phyloP scores from a whole-genome alignment of 35 echinoderm and acorn worm genomes.

The Eucidaris tribuloides region DNA sequence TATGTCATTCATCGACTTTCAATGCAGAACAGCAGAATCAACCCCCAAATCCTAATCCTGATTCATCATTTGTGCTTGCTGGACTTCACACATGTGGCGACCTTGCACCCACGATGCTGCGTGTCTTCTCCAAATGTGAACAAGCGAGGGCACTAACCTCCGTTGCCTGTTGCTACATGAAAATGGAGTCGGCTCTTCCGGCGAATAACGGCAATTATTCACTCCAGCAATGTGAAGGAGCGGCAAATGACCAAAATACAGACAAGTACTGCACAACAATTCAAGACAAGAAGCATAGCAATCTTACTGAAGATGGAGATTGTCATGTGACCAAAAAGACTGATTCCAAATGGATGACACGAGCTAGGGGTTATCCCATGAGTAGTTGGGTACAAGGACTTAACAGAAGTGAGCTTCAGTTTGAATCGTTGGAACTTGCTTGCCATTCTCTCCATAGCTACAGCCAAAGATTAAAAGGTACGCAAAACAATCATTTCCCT shows the following conservation, averaged over 20 bases:
- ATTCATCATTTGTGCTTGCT: slow-evolving; percentile 48
- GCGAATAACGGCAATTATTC: too few species aligned
- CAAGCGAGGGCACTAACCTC: slow-evolving; percentile 51
- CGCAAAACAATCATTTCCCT: too few species aligned
- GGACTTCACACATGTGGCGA: slow-evolving; percentile 89
- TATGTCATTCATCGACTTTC: too few species aligned
- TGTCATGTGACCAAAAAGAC: neutral
- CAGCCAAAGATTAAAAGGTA: slow-evolving; percentile 69
- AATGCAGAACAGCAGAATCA: too few species aligned
- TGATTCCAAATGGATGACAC: neutral
- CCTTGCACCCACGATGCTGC: slow-evolving; percentile 76
- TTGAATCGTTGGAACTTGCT: slow-evolving; percentile 76
- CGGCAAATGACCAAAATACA: neutral
- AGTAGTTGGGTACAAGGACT: slow-evolving; percentile 50
- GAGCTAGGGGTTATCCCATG: slow-evolving; percentile 72
- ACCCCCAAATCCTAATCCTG: too few species aligned
- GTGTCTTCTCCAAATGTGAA: slow-evolving; percentile 64
- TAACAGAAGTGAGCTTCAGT: slow-evolving; percentile 17
- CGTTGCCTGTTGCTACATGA: slow-evolving; percentile 86
- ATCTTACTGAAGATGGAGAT: too few species aligned
- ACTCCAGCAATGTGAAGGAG: too few species aligned
- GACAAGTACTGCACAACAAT: too few species aligned
- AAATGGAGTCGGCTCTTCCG: slow-evolving; percentile 50
- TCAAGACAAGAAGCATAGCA: too few species aligned
- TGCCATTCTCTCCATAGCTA: slow-evolving; percentile 83